Evolutionary conservation across 2,888 invertebrate species (phyloP), one percentile per base, ranked within the genome.

Genomic region (Eupeodes latifasciatus): DNA sequence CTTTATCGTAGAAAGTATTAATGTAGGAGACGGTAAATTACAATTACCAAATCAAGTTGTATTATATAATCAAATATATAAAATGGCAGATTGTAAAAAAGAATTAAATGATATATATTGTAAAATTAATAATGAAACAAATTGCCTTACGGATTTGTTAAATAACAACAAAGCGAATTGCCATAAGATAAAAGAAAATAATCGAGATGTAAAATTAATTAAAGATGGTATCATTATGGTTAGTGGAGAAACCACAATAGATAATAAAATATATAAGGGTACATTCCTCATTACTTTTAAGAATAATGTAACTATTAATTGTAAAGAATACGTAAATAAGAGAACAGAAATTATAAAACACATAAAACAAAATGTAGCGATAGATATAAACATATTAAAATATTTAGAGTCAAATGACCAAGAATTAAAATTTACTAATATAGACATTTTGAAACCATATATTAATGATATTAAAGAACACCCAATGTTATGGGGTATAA

Each of bases 151-250:
- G 11, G 57, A 57, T 11, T 27, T 57, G 12, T 57, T 57, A 27
- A 57, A 57, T 27, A 57, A 57, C 5, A 57, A 57, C 14, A 59
- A 59, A 34, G 59, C 34, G 4, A 34, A 59, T 5, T 59, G 59
- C 59, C 59, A 59, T 34, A 59, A 34, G 5, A 59, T 59, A 27
- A 59, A 59, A 59, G 59, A 59, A 34, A 59, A 59, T 59, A 59
- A 59, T 12, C 34, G 14, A 6, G 5, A 40, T 40, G 59, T 59
- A 5, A 59, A 59, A 59, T 1, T 59, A 34, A 59, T 59, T 12
- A 59, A 34, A 14, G 34, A 59, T 59, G 34, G 59, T 12, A 14
- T 27, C 10, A 27, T 27, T 57, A 3, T 27, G 11, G 14, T 55
- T 7, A 55, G 19, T 55, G 19, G 55, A 55, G 27, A 57, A 57